Evolutionary conservation across 2,113 vertebrate genomes (phyloP), one percentile per base, ranked within the genome.

Genomic region (Alexandromys fortis): DNA sequence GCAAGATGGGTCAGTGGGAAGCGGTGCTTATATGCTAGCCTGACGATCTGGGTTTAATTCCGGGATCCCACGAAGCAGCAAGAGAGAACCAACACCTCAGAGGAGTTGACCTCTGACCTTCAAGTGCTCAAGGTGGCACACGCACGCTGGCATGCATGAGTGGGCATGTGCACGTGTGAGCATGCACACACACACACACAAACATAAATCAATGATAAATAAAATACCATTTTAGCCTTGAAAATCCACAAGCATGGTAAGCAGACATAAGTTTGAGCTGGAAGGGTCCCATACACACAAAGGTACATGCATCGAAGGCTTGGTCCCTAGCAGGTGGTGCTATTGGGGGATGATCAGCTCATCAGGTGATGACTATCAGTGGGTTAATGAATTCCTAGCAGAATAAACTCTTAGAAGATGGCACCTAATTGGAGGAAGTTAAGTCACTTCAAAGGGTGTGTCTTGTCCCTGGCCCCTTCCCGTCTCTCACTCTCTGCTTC

Each of bases 111-210:
- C 83, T 47, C 83, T 67, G 38, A 11, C 38, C 38, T 85, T 19
- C 61, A 14, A 0, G 4, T 17, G 58, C 58, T 28, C 26, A 65
- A 26, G 5, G 58, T 21, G 28, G 9, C 42, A 47, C 42, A 47
- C 0, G 0, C 19, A 47, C 3, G 6, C 42, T 1, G 7, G 26
- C 77, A 67, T 61, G 55, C 61, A 47, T 0, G 3, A 58, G 21
- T 16, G 5, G 4, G n/a, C n/a, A 42, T n/a, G 24, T 5, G 7
- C 33, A 22, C 13, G 1, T 28, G 22, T 1, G 11, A 45, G 24
- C 38, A 76, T 3, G 4, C 6, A 14, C 75, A 78, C 26, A 49
- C n/a, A 45, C 12, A 77, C 21, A 75, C 2, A 16, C 1, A 33
- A 5, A 33, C 5, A 78, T 78, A 78, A 12, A 47, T 85, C 26